Percentiles rank a stretch among this genome's conserved stretches.
phyloP scores from a whole-genome alignment of 2,888 invertebrate genomes.

The Sthenelais limicola region DNA sequence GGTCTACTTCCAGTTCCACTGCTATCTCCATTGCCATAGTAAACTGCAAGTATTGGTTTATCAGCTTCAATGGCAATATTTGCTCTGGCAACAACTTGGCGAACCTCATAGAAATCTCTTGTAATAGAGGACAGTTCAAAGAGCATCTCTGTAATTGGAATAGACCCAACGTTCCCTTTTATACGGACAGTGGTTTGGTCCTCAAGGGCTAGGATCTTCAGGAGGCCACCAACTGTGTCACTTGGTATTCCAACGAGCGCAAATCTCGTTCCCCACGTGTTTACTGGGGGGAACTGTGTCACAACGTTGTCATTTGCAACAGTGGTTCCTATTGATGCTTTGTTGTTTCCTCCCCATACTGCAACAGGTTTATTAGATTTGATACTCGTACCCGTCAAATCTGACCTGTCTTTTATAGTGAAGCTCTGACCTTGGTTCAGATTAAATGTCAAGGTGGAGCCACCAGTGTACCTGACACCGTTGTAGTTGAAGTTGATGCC shows the following conservation, averaged over 20 bases:
- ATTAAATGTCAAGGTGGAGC: background rate
- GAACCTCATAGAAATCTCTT: background rate
- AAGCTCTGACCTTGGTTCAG: slow-evolving; percentile 20
- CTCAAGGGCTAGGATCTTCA: slow-evolving; percentile 7
- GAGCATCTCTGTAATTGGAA: background rate
- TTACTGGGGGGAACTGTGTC: background rate
- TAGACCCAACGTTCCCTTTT: background rate
- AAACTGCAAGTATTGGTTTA: slow-evolving; percentile 22
- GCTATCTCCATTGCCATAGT: slow-evolving; percentile 26
- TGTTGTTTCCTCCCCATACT: slow-evolving; percentile 2
- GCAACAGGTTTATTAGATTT: slow-evolving; percentile 1
- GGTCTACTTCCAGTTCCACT: background rate
- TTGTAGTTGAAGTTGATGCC: slow-evolving; percentile 10
- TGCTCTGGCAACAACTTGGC: slow-evolving; percentile 21
- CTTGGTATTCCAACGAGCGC: background rate
- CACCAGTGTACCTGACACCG: background rate
- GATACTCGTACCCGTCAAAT: slow-evolving; percentile 1
- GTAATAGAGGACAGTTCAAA: background rate
- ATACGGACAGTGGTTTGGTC: slow-evolving; percentile 14
- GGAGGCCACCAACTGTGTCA: slow-evolving; percentile 4
- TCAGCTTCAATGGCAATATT: slow-evolving; percentile 19
- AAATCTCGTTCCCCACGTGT: slow-evolving; percentile 23
- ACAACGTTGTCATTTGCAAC: slow-evolving; percentile 8
- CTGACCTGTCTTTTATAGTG: background rate
- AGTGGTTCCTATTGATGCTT: background rate